A percentile compares a stretch with the other conserved stretches of the same genome.
Evolutionary conservation across 2,888 invertebrate genomes (phyloP).

Genomic region (Trichopoda pennipes): DNA sequence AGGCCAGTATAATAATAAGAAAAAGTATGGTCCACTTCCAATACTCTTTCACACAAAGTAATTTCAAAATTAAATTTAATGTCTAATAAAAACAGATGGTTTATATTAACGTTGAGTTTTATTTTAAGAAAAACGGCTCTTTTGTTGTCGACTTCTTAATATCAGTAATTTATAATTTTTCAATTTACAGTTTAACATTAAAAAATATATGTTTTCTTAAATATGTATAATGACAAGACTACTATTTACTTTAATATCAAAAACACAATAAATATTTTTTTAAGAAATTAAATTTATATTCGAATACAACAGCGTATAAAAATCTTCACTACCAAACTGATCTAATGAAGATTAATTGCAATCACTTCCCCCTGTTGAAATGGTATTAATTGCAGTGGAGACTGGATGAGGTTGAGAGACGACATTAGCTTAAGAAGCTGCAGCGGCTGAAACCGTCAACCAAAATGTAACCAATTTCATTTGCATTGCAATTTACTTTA

Average conservation of each 20-base stretch:
- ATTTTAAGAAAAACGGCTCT: neutral
- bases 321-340: conserved; percentile 61
- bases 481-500: conserved; percentile 57
- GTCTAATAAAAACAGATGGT: conserved; percentile 12
- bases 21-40: neutral
- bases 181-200: conserved; percentile 37
- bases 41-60: neutral
- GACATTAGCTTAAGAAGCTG: conserved; percentile 6
- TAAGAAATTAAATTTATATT: conserved; percentile 14
- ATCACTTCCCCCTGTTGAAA: conserved; percentile 78
- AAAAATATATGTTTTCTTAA: conserved; percentile 48
- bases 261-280: neutral
- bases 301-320: conserved; percentile 14
- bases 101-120: neutral
- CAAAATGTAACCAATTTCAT: conserved; percentile 56
- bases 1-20: neutral
- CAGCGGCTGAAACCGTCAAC: conserved; percentile 33
- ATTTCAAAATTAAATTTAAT: neutral
- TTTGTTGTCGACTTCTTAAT: conserved; percentile 28
- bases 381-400: conserved; percentile 76
- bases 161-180: conserved; percentile 45
- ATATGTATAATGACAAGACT: conserved; percentile 50
- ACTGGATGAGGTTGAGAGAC: conserved; percentile 42
- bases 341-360: conserved; percentile 81
- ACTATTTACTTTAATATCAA: conserved; percentile 44